Conservation (phyloP, 1,140 invertebrate species). For the Eueides isabella region DNA sequence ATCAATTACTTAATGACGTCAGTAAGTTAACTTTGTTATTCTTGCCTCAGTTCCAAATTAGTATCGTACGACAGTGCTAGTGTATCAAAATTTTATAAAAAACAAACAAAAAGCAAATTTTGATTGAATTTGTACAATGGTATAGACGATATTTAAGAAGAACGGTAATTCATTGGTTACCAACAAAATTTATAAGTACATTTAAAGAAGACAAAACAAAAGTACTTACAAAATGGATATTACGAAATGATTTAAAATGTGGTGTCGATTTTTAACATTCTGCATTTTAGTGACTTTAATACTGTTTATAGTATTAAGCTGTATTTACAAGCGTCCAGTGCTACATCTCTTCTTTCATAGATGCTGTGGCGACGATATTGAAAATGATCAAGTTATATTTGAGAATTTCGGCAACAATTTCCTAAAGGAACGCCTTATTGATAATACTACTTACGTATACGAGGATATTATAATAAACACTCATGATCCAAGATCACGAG, state of each 20-base stretch:
- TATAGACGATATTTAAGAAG: background rate
- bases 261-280: constrained; percentile 68
- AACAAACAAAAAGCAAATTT: background rate
- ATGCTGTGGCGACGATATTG: constrained; percentile 65
- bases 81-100: background rate
- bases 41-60: constrained; percentile 29
- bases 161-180: background rate
- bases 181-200: too few relatives aligned
- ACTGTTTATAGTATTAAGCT: constrained; percentile 60
- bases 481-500: constrained; percentile 26
- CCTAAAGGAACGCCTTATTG: constrained; percentile 56
- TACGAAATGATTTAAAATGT: constrained; percentile 55
- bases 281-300: constrained; percentile 65
- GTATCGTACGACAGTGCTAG: constrained; percentile 9
- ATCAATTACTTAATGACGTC: constrained; percentile 34
- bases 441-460: constrained; percentile 35
- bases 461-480: constrained; percentile 23
- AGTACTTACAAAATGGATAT: constrained; percentile 7
- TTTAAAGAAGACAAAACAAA: background rate
- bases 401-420: constrained; percentile 65
- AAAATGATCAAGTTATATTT: constrained; percentile 63
- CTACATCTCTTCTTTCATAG: constrained; percentile 62
- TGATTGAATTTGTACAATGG: background rate
- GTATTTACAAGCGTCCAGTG: constrained; percentile 60
- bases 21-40: constrained; percentile 32